phyloP scores from a whole-genome alignment of 2,797 vertebrate genomes.

The Sternarchorhynchus goeldii region DNA sequence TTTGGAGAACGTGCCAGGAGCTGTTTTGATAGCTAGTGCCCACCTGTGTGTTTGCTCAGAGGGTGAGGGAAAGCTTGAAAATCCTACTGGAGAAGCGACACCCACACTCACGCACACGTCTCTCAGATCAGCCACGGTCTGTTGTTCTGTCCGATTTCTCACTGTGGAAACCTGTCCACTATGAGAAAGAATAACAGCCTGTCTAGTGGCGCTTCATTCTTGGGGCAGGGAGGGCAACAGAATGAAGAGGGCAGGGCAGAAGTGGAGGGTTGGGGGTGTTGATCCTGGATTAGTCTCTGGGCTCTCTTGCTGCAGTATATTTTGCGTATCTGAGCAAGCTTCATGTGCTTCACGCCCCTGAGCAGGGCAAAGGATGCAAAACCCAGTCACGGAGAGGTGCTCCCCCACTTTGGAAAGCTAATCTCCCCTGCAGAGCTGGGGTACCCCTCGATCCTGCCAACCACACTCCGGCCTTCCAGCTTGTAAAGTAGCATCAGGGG shows the following conservation, averaged over 20 bases:
- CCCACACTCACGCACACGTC: background rate
- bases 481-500: slow-evolving; percentile 55
- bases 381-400: slow-evolving; percentile 57
- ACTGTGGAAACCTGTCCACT: slow-evolving; percentile 1
- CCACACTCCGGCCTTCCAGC: slow-evolving; percentile 34
- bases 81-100: slow-evolving; percentile 54
- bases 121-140: slow-evolving; percentile 18
- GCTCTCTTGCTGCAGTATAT: slow-evolving; percentile 62
- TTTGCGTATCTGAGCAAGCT: slow-evolving; percentile 65
- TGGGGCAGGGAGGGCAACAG: slow-evolving; percentile 28
- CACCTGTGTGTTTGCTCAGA: slow-evolving; percentile 70
- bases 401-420: slow-evolving; percentile 55
- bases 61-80: slow-evolving; percentile 29
- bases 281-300: slow-evolving; percentile 65
- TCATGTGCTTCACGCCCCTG: slow-evolving; percentile 55
- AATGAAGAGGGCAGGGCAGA: background rate
- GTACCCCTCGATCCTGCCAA: slow-evolving; percentile 40
- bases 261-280: slow-evolving; percentile 55
- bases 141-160: slow-evolving; percentile 1
- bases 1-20: slow-evolving; percentile 63
- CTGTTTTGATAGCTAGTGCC: slow-evolving; percentile 67
- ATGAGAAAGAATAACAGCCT: too few relatives aligned
- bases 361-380: slow-evolving; percentile 61
- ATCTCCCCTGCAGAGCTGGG: slow-evolving; percentile 46
- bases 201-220: slow-evolving; percentile 18